Evolutionary conservation across 1,140 invertebrate genomes (phyloP), one percentile per base, ranked within the genome.

Genomic region (Adoxophyes honmai): DNA sequence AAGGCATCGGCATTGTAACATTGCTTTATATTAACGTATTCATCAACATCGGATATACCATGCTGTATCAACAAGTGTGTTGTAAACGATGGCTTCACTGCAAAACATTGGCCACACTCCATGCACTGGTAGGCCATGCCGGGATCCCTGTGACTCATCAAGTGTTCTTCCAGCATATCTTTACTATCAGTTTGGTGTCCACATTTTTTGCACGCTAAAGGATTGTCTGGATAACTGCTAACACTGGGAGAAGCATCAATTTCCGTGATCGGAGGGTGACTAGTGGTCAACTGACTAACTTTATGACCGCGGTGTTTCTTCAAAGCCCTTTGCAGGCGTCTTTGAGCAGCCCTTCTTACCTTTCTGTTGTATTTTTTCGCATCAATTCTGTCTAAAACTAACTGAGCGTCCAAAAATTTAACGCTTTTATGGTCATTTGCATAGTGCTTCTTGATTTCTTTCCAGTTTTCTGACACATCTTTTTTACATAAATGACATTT

Each of bases 51-150:
- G 1, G 74, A 67, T 52, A 94, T 91, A 21, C 86, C 78, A 70
- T 94, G 93, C 62, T 89, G 90, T 35, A 92, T 88, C 57, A 91
- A 80, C 6, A 94, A 78, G 79, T 94, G 93, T 76, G 91, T 94
- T 5, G 91, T 88, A 54, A 94, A 88, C 38, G 92, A 92, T 4
- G 91, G 90, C 57, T 91, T 91, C 0, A 93, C 92, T 10, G 92
- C 91, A 70, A 94, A 94, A 75, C 92, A 93, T 59, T 92, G 89
- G 0, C 92, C 93, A 68, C 93, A 94, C 70, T 94, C 93, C 71
- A 93, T 80, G 68, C 93, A 94, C 55, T 93, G 89, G 68, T 92
- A 93, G 38, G 91, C 88, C 54, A 89, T 91, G 15, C 88, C 90
- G 8, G 91, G 87, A 55, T 92, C 88, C 63, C 91, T 90, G 74